phyloP scores from a whole-genome alignment of 2,888 invertebrate species.

The Coenonympha arcania region DNA sequence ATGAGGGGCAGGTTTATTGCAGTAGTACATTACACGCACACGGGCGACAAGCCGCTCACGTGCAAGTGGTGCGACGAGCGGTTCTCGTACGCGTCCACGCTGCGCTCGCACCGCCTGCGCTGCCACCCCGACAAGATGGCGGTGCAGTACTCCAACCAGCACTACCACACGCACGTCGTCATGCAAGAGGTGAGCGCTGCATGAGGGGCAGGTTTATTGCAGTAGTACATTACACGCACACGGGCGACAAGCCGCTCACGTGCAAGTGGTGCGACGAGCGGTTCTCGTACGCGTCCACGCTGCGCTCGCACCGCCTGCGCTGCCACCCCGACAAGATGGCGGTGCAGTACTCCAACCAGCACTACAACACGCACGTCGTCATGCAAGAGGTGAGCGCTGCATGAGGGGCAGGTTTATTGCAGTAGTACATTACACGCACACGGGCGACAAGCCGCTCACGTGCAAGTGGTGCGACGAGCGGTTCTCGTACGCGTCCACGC shows the following conservation, averaged over 20 bases:
- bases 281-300: constrained; percentile 72
- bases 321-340: constrained; percentile 69
- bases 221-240: no score
- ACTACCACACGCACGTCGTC: constrained; percentile 26
- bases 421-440: no score
- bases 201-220: no score
- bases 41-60: constrained; percentile 70
- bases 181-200: constrained; percentile 37
- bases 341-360: constrained; percentile 35
- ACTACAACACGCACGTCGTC: constrained; percentile 26
- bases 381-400: constrained; percentile 37
- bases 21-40: no score
- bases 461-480: constrained; percentile 74
- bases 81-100: constrained; percentile 72
- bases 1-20: no score
- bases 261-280: constrained; percentile 74
- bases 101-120: constrained; percentile 71
- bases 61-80: constrained; percentile 74
- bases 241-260: constrained; percentile 70
- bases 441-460: constrained; percentile 70
- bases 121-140: constrained; percentile 69
- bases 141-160: constrained; percentile 35
- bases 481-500: constrained; percentile 72
- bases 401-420: no score
- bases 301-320: constrained; percentile 71